These are phyloP conservation scores for Numenius phaeopus DNA, from an alignment of 2,797 vertebrate genomes.

Conservation along the genomic window DNA sequence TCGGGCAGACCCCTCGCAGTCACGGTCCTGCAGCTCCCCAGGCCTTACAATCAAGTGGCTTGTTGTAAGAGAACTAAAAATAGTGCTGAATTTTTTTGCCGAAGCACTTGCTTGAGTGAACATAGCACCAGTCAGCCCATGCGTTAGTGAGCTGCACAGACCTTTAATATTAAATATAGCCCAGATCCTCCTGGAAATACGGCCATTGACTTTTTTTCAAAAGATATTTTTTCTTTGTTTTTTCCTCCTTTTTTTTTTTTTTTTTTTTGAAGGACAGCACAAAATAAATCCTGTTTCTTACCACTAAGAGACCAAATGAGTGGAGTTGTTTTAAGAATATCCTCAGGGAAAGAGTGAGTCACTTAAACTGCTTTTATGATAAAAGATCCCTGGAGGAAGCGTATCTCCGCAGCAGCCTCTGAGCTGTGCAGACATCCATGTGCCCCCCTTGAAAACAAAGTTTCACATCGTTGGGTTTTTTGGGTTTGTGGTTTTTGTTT, in stretches of 20 bases:
- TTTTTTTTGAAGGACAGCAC: background rate
- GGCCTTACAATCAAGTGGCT: slow-evolving; percentile 54
- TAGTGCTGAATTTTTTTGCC: slow-evolving; percentile 64
- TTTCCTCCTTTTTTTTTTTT: background rate
- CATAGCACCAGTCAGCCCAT: slow-evolving; percentile 36
- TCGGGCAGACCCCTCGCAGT: background rate
- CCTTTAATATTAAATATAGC: background rate
- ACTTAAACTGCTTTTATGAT: slow-evolving; percentile 61
- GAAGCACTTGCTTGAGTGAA: slow-evolving; percentile 57
- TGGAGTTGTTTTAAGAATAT: slow-evolving; percentile 18
- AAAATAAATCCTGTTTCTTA: background rate
- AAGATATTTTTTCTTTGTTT: background rate
- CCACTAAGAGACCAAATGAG: background rate
- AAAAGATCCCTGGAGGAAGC: slow-evolving; percentile 38
- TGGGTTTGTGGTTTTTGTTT: background rate
- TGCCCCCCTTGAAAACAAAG: background rate
- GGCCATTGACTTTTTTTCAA: background rate
- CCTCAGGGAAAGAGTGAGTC: slow-evolving; percentile 30
- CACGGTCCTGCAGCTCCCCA: background rate
- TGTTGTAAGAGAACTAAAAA: slow-evolving; percentile 75
- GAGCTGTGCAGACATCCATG: background rate
- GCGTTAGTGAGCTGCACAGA: background rate
- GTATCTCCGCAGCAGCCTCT: background rate
- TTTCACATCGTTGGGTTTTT: background rate
- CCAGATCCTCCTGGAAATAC: background rate